Base-by-base conservation (phyloP, 2,888 invertebrate species). In the Euplagia quadripunctaria region DNA sequence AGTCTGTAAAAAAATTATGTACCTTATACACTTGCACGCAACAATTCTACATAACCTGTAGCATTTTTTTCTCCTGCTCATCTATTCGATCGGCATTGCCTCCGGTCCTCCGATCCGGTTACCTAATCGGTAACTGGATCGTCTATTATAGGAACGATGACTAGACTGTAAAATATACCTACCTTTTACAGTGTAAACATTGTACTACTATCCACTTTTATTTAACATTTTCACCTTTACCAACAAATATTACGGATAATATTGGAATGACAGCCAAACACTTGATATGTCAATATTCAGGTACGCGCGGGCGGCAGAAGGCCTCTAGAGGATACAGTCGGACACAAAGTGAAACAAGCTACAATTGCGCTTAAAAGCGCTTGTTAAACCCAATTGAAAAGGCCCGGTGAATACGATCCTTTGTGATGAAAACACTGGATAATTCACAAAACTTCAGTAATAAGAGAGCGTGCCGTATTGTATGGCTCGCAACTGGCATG, bases 391-490 rank as follows among this genome's bases (percentile, higher is more conserved):
- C 55, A 55, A 55, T 55, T 55, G 55, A 55, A 55, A n/a, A 55
- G n/a, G n/a, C 55, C 55, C n/a, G n/a, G n/a, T 55, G 55, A 55
- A 55, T 55, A 55, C n/a, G 55, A 55, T 55, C 9, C 55, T 55
- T 55, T 20, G n/a, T 43, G 9, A 43, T 43, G 43, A 9, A n/a
- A 55, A n/a, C 11, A 55, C 55, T 55, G 55, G n/a, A 55, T 55
- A 9, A 55, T 20, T n/a, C 3, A 55, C 7, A 6, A 55, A 55
- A n/a, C 55, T 4, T 55, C 55, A 55, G 55, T 55, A 55, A 55
- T n/a, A 55, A n/a, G 4, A 11, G 9, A n/a, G n/a, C n/a, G 9
- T 55, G n/a, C 9, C 55, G 17, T 55, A n/a, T n/a, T 55, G 9
- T n/a, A 0, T 31, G 31, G 31, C 31, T 4, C n/a, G n/a, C n/a